phyloP scores from a whole-genome alignment of 1,140 invertebrate species.

The Zaprionus gabonicus region DNA sequence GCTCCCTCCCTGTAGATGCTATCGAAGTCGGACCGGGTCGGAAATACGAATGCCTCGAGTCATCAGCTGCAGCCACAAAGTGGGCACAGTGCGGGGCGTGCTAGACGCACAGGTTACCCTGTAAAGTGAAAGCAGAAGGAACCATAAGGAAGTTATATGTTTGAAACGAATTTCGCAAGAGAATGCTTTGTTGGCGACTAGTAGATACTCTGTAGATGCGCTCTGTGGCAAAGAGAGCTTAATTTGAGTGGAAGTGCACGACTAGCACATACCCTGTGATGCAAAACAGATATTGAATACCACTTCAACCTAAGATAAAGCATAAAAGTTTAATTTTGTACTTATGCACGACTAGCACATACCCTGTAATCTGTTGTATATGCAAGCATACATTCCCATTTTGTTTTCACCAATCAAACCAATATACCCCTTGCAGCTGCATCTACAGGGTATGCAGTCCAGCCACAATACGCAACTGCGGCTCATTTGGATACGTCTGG shows the following conservation, averaged over 20 bases:
- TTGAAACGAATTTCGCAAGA: neutral
- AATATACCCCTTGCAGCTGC: neutral
- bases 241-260: neutral
- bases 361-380: neutral
- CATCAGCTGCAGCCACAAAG: slow-evolving; percentile 63
- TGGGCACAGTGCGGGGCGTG: neutral
- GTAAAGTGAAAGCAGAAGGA: neutral
- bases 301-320: neutral
- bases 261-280: neutral
- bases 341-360: neutral
- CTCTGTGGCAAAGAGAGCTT: no score
- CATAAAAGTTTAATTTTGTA: neutral
- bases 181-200: neutral
- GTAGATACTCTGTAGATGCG: neutral
- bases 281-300: neutral
- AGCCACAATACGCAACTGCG: slow-evolving; percentile 5
- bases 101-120: neutral
- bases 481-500: slow-evolving; percentile 13
- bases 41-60: slow-evolving; percentile 69
- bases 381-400: neutral
- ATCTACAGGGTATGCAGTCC: slow-evolving; percentile 3
- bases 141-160: no score
- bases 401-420: neutral
- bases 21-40: slow-evolving; percentile 49
- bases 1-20: slow-evolving; percentile 45